Percentiles rank a stretch among this genome's conserved stretches.
Evolutionary conservation across 2,888 invertebrate genomes (phyloP).

Genomic region (Acronicta alni): DNA sequence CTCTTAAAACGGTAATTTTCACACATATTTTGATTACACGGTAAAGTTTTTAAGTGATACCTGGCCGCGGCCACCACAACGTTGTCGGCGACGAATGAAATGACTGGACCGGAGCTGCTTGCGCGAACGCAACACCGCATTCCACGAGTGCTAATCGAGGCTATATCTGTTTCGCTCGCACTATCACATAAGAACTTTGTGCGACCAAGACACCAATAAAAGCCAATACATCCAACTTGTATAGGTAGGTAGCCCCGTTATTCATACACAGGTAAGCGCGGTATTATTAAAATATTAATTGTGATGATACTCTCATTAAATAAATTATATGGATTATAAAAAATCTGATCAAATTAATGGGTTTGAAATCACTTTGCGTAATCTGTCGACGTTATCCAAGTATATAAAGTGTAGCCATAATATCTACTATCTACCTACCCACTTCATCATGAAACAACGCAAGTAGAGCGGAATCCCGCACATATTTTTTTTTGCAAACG

Average conservation of each 20-base stretch:
- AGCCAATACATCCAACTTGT: slow-evolving; percentile 63
- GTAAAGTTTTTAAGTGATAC: slow-evolving; percentile 62
- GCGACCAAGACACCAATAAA: slow-evolving; percentile 59
- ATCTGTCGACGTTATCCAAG: neutral
- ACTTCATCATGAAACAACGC: slow-evolving; percentile 44
- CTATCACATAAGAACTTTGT: slow-evolving; percentile 32
- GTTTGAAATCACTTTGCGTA: neutral
- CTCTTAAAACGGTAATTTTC: slow-evolving; percentile 76
- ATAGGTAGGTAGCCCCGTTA: slow-evolving; percentile 84
- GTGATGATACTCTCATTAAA: slow-evolving; percentile 40
- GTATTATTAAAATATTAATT: slow-evolving; percentile 67
- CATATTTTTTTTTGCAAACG: slow-evolving; percentile 54
- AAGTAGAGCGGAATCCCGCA: slow-evolving; percentile 61
- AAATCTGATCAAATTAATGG: slow-evolving; percentile 3
- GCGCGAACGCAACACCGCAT: slow-evolving; percentile 85
- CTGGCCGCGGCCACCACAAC: slow-evolving; percentile 69
- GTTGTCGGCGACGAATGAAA: slow-evolving; percentile 77
- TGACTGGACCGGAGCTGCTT: slow-evolving; percentile 77
- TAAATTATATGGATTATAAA: slow-evolving; percentile 25
- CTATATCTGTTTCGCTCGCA: slow-evolving; percentile 71
- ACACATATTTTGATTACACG: slow-evolving; percentile 84
- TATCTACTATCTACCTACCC: slow-evolving; percentile 19
- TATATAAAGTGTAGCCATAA: neutral
- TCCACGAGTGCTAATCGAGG: slow-evolving; percentile 80
- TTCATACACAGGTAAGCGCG: slow-evolving; percentile 81